phyloP scores from a whole-genome alignment of 2,888 invertebrate genomes.

The Cheilosia vernalis region DNA sequence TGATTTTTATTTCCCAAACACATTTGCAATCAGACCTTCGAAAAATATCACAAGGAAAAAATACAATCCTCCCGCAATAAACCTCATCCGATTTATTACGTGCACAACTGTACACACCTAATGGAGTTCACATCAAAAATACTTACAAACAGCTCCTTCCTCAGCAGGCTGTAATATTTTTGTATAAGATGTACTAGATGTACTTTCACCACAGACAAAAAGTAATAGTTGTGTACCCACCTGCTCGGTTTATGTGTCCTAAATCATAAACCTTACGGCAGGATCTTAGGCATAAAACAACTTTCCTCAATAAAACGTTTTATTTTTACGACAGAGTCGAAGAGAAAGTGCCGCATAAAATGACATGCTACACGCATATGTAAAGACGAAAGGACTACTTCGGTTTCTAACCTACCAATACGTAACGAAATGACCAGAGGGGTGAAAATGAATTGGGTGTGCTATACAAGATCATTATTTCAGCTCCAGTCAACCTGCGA shows the following conservation, averaged over 20 bases:
- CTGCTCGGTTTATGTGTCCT: conserved; percentile 4
- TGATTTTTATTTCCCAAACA: too few relatives aligned
- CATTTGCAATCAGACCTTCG: too few relatives aligned
- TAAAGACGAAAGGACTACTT: neutral
- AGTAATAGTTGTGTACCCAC: neutral
- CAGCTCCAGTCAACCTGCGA: neutral
- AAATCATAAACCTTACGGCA: conserved; percentile 16
- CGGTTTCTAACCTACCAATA: neutral
- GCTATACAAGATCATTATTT: neutral
- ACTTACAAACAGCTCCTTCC: too few relatives aligned
- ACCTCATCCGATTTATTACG: too few relatives aligned
- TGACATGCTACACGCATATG: neutral
- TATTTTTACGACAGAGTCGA: conserved; percentile 21
- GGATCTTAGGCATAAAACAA: conserved; percentile 15
- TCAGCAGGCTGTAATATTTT: too few relatives aligned
- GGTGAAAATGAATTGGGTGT: neutral
- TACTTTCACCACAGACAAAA: neutral
- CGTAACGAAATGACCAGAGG: neutral
- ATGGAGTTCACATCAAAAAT: too few relatives aligned
- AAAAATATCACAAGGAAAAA: too few relatives aligned
- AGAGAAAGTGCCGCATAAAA: conserved; percentile 19
- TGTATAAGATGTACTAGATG: too few relatives aligned
- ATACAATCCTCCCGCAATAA: too few relatives aligned
- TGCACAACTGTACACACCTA: too few relatives aligned
- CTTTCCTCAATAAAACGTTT: conserved; percentile 14